Base-by-base conservation (phyloP, 2,113 vertebrate genomes). In the Brachionichthys hirsutus region DNA sequence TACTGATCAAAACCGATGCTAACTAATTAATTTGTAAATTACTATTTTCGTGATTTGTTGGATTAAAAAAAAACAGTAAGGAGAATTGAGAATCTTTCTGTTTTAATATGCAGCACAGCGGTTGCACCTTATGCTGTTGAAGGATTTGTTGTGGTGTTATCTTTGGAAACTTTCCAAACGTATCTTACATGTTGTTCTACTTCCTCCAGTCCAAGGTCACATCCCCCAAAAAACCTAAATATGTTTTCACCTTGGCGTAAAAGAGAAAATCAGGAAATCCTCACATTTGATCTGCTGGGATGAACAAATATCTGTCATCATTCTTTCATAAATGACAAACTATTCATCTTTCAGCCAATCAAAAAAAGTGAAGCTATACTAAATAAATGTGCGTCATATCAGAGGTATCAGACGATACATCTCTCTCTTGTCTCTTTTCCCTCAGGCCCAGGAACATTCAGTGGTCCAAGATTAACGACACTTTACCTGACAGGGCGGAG, bases 401-500 rank as follows among this genome's bases (percentile, higher is more conserved):
- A 30, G 24, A 30, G 24, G 24, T 30, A 30, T 30, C 24, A 30
- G 1, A 30, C 24, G 4, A 30, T 13, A 14, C 6, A 14, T 68
- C 11, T n/a, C 20, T 46, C 16, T 57, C 16, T 38, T 55, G 12
- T 51, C 15, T 47, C 12, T 3, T 16, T 50, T 16, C 48, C 35
- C 10, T n/a, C 75, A 95, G 94, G 78, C 94, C 94, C 17, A 88
- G 86, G 60, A 88, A 90, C 80, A 94, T 94, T 63, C 89, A 87
- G 75, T 96, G 95, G 95, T 94, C 91, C 63, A 92, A 93, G 60
- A 93, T 94, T 17, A 96, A 96, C 3, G 94, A 95, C 62, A 91
- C 93, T 18, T 83, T 95, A 67, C 95, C 95, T 0, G 94, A 94
- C 59, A 85, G 94, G 73, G 92, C 94, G 0, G 92, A 94, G 80